Conservation (phyloP, 2,888 invertebrate species). For the Cabera pusaria region DNA sequence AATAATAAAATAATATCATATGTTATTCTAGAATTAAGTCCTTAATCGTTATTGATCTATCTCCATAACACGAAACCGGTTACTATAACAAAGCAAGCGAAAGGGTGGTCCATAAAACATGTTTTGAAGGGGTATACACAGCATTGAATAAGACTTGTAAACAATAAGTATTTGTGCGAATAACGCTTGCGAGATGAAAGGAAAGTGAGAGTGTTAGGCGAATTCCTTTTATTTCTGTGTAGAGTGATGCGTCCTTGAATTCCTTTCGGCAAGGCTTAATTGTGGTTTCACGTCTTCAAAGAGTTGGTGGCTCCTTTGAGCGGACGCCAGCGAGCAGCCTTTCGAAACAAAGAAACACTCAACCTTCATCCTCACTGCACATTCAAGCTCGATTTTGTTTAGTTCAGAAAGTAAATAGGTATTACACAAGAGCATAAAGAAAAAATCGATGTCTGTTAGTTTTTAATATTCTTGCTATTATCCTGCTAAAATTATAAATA, state of each 20-base stretch:
- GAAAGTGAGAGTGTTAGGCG: constrained; percentile 69
- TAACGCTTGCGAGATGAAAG: constrained; percentile 56
- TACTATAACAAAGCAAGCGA: constrained; percentile 23
- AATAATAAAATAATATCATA: no score
- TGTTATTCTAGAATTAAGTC: no score
- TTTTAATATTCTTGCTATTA: no score
- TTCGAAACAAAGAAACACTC: constrained; percentile 63
- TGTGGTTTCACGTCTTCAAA: constrained; percentile 78
- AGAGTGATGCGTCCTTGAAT: constrained; percentile 74
- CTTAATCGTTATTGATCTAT: constrained; percentile 3
- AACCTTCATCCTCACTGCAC: constrained; percentile 58
- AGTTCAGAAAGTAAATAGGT: constrained; percentile 9
- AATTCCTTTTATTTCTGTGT: constrained; percentile 63
- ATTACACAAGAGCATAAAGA: no score
- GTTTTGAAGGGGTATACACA: constrained; percentile 50
- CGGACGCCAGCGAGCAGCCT: constrained; percentile 40
- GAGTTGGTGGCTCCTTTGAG: constrained; percentile 73
- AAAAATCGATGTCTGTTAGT: no score
- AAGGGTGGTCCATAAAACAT: constrained; percentile 34
- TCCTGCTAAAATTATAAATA: no score
- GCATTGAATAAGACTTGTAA: constrained; percentile 50
- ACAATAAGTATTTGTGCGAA: constrained; percentile 56
- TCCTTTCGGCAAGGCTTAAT: constrained; percentile 75
- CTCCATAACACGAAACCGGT: constrained; percentile 14
- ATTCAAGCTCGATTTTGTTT: constrained; percentile 38